Percentiles rank a stretch among this genome's conserved stretches.
Conservation (phyloP, 2,797 vertebrate genomes). For the Micromesistius poutassou region DNA sequence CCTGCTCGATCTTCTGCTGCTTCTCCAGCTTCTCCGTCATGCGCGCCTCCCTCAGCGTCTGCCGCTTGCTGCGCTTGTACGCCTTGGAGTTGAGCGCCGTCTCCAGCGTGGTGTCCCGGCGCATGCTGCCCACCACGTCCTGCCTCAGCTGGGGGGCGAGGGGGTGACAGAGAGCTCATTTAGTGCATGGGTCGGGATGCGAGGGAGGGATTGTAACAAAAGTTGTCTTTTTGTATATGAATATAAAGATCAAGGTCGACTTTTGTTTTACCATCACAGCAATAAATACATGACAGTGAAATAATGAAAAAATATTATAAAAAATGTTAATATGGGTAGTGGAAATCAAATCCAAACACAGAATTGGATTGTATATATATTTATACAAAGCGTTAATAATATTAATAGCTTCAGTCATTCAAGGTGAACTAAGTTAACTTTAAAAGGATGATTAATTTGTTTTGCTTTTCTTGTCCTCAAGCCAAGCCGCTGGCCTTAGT, state of each 20-base stretch:
- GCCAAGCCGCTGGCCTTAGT: not conserved
- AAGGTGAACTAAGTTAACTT: not conserved
- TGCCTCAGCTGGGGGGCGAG: slow-evolving; percentile 81
- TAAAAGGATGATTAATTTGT: not conserved
- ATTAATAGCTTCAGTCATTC: not conserved
- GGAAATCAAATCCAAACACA: not conserved
- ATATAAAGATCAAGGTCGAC: not conserved
- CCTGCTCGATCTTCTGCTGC: slow-evolving; percentile 98
- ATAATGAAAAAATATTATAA: too few species aligned
- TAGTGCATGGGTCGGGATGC: not conserved
- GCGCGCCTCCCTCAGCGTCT: slow-evolving; percentile 91
- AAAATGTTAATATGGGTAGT: not conserved
- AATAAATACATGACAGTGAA: not conserved
- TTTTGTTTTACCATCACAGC: not conserved
- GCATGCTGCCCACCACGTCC: slow-evolving; percentile 97
- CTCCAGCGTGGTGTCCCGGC: slow-evolving; percentile 92
- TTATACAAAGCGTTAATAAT: not conserved
- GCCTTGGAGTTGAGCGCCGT: slow-evolving; percentile 97
- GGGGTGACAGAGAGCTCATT: not conserved
- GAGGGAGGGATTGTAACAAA: not conserved
- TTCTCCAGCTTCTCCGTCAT: slow-evolving; percentile 99
- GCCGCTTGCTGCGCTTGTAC: slow-evolving; percentile 94
- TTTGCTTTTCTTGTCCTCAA: not conserved
- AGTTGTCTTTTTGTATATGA: not conserved
- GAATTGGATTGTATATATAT: not conserved